A percentile compares a stretch with the other conserved stretches of the same genome.
Conservation (phyloP, 2,113 vertebrate genomes). For the Seriola aureovittata region DNA sequence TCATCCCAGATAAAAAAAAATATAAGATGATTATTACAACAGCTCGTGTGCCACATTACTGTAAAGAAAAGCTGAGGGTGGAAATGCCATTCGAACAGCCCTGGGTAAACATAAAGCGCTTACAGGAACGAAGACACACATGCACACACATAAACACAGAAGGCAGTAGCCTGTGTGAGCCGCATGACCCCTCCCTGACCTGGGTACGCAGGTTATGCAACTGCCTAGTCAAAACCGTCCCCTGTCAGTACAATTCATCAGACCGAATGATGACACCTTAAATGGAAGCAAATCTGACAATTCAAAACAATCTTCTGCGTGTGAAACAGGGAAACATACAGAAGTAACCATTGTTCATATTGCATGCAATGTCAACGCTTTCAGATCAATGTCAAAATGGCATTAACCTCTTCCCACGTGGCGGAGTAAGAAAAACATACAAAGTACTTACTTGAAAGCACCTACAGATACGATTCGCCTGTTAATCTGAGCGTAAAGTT, state of each 20-base stretch:
- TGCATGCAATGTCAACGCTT: background rate
- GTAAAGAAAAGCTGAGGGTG: background rate
- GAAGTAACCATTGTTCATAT: background rate
- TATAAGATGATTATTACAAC: background rate
- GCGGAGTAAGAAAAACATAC: conserved; percentile 3
- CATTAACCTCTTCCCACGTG: background rate
- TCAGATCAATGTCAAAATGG: background rate
- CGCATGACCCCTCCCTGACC: conserved; percentile 22
- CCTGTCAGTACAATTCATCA: background rate
- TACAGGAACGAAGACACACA: background rate
- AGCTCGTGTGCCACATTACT: background rate
- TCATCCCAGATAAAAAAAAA: background rate
- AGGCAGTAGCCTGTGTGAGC: conserved; percentile 21
- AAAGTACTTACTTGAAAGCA: conserved; percentile 46
- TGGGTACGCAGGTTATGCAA: conserved; percentile 3
- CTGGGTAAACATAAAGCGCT: no score
- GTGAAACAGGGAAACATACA: background rate
- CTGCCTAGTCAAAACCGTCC: conserved; percentile 2
- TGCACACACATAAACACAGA: background rate
- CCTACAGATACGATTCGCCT: conserved; percentile 9
- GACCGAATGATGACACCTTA: background rate
- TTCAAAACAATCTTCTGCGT: background rate
- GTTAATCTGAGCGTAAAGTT: background rate
- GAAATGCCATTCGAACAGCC: no score
- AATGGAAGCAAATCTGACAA: background rate